These are phyloP conservation scores for Ctenopoma kingsleyae DNA, from an alignment of 2,797 vertebrate genomes.

Conservation along the genomic window DNA sequence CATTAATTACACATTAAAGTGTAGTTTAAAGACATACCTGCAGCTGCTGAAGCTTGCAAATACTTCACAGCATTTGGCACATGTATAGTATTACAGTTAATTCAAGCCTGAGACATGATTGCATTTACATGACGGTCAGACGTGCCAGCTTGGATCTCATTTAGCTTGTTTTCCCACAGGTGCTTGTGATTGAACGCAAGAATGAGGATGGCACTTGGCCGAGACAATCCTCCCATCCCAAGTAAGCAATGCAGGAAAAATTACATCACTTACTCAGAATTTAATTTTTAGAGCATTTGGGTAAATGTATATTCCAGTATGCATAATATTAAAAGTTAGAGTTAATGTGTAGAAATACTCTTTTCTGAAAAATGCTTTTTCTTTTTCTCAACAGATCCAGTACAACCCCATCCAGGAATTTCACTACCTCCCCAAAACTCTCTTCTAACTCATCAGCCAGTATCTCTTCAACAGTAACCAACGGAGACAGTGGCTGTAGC, in stretches of 20 bases:
- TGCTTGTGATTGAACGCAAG: constrained; percentile 95
- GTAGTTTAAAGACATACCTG: background rate
- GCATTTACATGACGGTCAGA: constrained; percentile 24
- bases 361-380: constrained; percentile 44
- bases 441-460: constrained; percentile 92
- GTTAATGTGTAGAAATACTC: background rate
- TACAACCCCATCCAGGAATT: constrained; percentile 92
- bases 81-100: constrained; percentile 1
- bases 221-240: constrained; percentile 90
- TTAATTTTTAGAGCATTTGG: background rate
- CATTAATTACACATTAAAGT: background rate
- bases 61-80: background rate
- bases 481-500: constrained; percentile 93
- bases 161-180: constrained; percentile 80
- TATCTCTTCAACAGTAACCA: constrained; percentile 92
- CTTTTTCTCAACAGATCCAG: constrained; percentile 88
- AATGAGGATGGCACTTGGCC: constrained; percentile 98
- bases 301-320: background rate
- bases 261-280: background rate
- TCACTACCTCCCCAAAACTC: constrained; percentile 95
- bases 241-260: constrained; percentile 82
- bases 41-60: background rate
- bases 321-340: background rate
- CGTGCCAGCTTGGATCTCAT: constrained; percentile 33
- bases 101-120: constrained; percentile 19